These are phyloP conservation scores for Pristionchus maxplancki DNA, from an alignment of 2,888 invertebrate genomes.

Conservation along the genomic window DNA sequence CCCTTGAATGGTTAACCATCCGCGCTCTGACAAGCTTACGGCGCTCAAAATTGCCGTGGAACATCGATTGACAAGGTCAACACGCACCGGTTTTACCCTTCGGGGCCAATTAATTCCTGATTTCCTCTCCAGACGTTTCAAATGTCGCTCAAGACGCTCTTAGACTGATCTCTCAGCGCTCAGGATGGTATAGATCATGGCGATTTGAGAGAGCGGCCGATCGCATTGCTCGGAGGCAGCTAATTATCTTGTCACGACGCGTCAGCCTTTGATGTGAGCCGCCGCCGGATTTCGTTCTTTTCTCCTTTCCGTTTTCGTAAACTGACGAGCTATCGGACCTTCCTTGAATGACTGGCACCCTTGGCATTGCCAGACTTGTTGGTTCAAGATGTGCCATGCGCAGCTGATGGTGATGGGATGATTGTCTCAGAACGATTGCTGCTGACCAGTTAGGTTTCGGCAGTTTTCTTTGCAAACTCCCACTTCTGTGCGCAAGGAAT, in stretches of 20 bases:
- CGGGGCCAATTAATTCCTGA: neutral
- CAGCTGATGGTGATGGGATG: neutral
- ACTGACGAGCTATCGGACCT: too few species aligned
- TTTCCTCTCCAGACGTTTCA: conserved; percentile 18
- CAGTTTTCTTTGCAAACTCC: neutral
- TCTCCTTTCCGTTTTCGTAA: neutral
- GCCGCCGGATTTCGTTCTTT: neutral
- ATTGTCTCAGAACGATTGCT: neutral
- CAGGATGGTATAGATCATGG: too few species aligned
- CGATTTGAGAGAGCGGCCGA: too few species aligned
- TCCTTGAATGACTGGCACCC: neutral
- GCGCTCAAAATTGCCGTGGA: neutral
- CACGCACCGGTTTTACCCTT: neutral
- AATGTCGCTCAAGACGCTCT: neutral
- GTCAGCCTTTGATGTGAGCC: neutral
- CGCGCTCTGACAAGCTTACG: neutral
- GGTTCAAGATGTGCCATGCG: too few species aligned
- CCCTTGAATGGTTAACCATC: neutral
- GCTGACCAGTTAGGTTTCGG: neutral
- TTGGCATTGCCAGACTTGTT: too few species aligned
- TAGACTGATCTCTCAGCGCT: too few species aligned
- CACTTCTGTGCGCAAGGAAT: too few species aligned
- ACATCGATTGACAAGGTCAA: conserved; percentile 17
- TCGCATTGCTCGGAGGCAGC: too few species aligned
- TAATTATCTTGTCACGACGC: conserved; percentile 37